These are phyloP conservation scores for Galeruca laticollis DNA, from an alignment of 2,888 invertebrate species.

Conservation along the genomic window DNA sequence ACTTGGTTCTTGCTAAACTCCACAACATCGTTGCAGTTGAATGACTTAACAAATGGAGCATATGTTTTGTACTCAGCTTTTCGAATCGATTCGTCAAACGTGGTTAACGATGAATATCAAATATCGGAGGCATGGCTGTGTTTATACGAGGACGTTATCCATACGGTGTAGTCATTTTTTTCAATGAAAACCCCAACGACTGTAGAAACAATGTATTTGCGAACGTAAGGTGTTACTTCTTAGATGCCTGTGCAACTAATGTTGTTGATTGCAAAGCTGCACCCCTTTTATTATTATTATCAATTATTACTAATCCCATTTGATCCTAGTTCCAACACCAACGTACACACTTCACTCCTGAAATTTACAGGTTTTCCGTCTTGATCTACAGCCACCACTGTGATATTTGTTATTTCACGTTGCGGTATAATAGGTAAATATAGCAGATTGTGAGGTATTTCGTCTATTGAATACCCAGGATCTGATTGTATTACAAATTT, in stretches of 20 bases:
- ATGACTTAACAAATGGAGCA: neutral
- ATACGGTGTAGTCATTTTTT: no score
- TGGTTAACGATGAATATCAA: no score
- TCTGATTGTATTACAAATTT: constrained; percentile 13
- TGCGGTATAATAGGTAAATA: constrained; percentile 27
- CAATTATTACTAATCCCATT: neutral
- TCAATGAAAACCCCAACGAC: no score
- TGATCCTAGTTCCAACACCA: neutral
- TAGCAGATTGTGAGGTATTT: constrained; percentile 20
- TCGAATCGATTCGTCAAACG: neutral
- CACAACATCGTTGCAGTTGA: neutral
- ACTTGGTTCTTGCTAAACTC: no score
- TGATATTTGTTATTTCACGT: constrained; percentile 18
- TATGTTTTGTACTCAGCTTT: neutral
- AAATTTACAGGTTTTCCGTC: neutral
- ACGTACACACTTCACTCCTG: no score
- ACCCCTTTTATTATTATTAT: no score
- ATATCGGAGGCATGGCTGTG: neutral
- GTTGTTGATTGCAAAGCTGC: no score
- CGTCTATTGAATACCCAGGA: constrained; percentile 25
- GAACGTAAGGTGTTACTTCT: no score
- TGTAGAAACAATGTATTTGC: no score
- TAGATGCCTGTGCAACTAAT: neutral
- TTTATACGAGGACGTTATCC: neutral
- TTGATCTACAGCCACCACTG: neutral